Conservation (phyloP, 2,888 invertebrate species). For the Drosophila histrio region DNA sequence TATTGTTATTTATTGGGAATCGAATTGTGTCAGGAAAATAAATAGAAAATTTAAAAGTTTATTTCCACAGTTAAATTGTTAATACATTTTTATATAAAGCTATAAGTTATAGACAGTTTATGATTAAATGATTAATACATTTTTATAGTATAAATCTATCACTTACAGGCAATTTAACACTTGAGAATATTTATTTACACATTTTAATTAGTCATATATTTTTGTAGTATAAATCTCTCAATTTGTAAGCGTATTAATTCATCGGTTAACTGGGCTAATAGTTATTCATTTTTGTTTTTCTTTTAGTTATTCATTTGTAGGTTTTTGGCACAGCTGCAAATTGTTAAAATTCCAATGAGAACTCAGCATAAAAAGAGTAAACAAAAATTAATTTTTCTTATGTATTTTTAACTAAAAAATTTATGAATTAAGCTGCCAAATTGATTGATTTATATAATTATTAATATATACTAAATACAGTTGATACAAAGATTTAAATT, state of each 20-base stretch:
- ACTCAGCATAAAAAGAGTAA: conserved; percentile 28
- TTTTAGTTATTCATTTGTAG: conserved; percentile 39
- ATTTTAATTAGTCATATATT: not conserved
- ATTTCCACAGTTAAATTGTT: no score
- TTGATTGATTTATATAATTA: no score
- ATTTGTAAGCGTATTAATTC: conserved; percentile 3
- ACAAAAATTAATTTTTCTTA: not conserved
- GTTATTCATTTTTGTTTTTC: conserved; percentile 17
- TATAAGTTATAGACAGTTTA: no score
- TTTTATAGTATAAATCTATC: not conserved
- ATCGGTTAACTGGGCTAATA: not conserved
- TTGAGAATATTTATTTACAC: no score
- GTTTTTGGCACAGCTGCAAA: conserved; percentile 64
- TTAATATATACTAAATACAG: no score
- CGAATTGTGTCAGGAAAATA: no score
- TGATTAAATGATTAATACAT: not conserved
- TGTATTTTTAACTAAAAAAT: not conserved
- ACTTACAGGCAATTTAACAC: not conserved
- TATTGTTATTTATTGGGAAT: no score
- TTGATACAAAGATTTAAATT: no score
- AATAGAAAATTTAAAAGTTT: no score
- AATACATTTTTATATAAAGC: no score
- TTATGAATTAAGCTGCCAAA: conserved; percentile 1
- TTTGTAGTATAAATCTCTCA: not conserved
- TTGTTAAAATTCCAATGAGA: conserved; percentile 55